Percentiles rank a stretch among this genome's conserved stretches.
Conservation (phyloP, 2,797 vertebrate genomes). For the Anguilla marmorata region DNA sequence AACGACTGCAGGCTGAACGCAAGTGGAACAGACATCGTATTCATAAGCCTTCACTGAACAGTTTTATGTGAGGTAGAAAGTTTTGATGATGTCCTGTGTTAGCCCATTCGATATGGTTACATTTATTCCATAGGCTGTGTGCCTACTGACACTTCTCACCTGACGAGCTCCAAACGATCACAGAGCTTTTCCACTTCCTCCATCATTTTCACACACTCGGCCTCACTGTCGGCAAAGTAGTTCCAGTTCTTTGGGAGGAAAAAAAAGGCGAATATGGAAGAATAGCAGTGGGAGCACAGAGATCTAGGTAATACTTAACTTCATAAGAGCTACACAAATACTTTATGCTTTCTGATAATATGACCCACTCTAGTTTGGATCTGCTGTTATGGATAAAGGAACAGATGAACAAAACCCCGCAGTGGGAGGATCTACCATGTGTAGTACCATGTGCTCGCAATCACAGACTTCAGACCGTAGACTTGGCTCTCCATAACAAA, state of each 20-base stretch:
- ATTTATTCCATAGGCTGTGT: not conserved
- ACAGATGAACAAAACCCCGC: not conserved
- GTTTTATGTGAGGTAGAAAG: not conserved
- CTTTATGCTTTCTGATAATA: not conserved
- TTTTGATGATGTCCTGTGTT: not conserved
- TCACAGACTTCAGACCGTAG: not conserved
- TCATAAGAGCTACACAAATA: not conserved
- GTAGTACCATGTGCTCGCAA: not conserved
- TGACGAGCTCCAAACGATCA: slow-evolving; percentile 89
- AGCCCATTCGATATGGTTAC: not conserved
- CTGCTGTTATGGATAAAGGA: not conserved
- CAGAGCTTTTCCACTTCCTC: slow-evolving; percentile 98
- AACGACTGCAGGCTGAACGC: slow-evolving; percentile 86
- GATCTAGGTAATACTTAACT: not conserved
- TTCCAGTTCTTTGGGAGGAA: slow-evolving; percentile 85
- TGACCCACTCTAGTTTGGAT: not conserved
- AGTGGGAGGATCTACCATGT: not conserved
- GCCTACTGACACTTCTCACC: slow-evolving; percentile 65
- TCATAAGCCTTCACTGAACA: not conserved
- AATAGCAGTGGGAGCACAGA: not conserved
- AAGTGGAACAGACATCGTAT: not conserved
- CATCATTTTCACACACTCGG: slow-evolving; percentile 96
- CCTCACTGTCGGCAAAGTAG: slow-evolving; percentile 90
- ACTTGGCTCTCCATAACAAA: not conserved
- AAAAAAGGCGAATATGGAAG: not conserved